Conservation (phyloP, 2,113 vertebrate species). For the Tapirus terrestris region DNA sequence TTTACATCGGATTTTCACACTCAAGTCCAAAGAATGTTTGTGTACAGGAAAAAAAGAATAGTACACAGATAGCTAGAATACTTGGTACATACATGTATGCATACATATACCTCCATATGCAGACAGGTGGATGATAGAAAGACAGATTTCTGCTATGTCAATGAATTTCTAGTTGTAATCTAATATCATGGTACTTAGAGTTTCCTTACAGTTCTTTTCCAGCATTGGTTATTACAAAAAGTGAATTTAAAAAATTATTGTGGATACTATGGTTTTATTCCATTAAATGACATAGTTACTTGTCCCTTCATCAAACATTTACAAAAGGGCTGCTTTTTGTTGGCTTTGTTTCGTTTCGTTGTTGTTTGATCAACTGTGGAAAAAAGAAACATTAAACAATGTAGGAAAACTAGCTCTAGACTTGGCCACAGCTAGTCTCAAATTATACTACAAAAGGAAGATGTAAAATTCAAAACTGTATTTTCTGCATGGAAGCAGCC, state of each 20-base stretch:
- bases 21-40: not conserved
- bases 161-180: not conserved
- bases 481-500: slow-evolving; percentile 13
- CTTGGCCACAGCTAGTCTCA: not conserved
- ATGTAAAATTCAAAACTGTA: slow-evolving; percentile 55
- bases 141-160: not conserved
- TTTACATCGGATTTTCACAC: not conserved
- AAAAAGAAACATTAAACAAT: not conserved
- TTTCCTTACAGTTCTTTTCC: not conserved
- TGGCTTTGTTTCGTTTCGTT: not conserved
- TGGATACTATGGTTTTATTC: slow-evolving; percentile 3
- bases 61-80: not conserved
- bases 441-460: slow-evolving; percentile 50
- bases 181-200: not conserved
- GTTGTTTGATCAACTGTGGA: not conserved
- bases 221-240: not conserved
- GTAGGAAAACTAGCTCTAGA: not conserved
- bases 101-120: too few relatives aligned
- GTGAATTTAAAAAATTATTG: not conserved
- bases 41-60: not conserved
- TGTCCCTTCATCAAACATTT: not conserved
- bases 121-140: not conserved
- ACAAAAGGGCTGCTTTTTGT: not conserved
- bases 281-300: not conserved
- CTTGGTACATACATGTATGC: not conserved